phyloP scores from a whole-genome alignment of 2,113 vertebrate genomes.

The Varanus komodoensis region DNA sequence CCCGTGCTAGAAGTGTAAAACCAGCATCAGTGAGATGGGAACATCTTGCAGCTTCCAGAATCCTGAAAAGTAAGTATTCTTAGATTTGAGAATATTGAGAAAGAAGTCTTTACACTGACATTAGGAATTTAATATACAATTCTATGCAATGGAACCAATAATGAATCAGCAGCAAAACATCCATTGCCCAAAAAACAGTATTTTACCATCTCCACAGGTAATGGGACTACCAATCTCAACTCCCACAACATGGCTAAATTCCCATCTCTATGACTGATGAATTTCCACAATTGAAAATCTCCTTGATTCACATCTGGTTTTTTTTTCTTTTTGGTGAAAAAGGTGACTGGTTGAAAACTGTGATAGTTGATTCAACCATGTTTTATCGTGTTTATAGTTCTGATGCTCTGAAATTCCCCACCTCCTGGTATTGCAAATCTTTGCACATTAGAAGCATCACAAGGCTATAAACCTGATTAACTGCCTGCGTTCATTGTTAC shows the following conservation, averaged over 20 bases:
- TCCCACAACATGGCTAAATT: not conserved
- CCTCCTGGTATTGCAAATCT: not conserved
- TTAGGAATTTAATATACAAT: not conserved
- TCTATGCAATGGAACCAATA: not conserved
- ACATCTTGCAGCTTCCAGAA: constrained; percentile 92
- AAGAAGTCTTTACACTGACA: not conserved
- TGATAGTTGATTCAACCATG: not conserved
- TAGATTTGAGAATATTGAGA: constrained; percentile 23
- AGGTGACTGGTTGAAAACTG: not conserved
- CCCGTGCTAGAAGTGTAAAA: constrained; percentile 90
- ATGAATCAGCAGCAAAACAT: not conserved
- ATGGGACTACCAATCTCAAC: not conserved
- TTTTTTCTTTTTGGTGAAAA: not conserved
- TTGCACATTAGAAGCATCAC: not conserved
- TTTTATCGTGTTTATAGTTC: too few relatives aligned
- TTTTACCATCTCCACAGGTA: not conserved
- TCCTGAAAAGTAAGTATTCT: constrained; percentile 76
- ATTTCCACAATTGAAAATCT: not conserved
- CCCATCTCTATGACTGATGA: not conserved
- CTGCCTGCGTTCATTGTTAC: not conserved
- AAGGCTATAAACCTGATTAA: not conserved
- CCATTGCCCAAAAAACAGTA: not conserved
- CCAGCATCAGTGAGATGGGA: constrained; percentile 92
- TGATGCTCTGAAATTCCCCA: not conserved
- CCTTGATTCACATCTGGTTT: not conserved